Evolutionary conservation across 2,113 vertebrate genomes (phyloP), one percentile per base, ranked within the genome.

Genomic region (Barbus barbus): DNA sequence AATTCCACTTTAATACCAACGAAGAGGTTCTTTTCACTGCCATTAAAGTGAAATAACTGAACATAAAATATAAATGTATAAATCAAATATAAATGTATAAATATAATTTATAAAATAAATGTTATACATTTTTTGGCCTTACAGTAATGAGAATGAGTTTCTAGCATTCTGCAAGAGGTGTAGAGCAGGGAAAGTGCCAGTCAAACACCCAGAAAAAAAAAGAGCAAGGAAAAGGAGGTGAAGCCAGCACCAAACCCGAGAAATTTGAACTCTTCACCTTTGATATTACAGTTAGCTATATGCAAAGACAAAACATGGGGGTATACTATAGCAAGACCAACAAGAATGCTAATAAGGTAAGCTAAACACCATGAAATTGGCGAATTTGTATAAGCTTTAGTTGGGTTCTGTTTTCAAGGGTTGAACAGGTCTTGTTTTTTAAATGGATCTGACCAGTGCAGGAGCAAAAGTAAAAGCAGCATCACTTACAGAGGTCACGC

Each of bases 381-480:
- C 3, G 18, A 33, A 78, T 56, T 4, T 22, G 51, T 48, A 16
- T 8, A n/a, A 44, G 85, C 8, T 76, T 76, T 82, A 87, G 89
- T 86, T 88, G 90, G 86, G 79, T 22, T 56, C 85, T 89, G 92
- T 53, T 91, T 91, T 88, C 75, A 67, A 87, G 77, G 78, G 41
- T 82, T 83, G 82, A 58, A 85, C 84, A 69, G 26, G 1, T 22
- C 63, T 60, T 53, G 65, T 60, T 38, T 73, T 84, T 71, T 61
- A 85, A 73, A 33, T 65, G 77, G 71, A 83, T 87, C 78, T 60
- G 76, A 81, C 61, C 12, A 9, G 51, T 78, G 88, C 73, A 71
- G 20, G 53, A 56, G 20, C 20, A n/a, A 9, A 20, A 53, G 84
- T 51, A 82, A 71, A 48, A 84, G 61, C 56, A 83, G 51, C 18